Base-by-base conservation (phyloP, 2,888 invertebrate species). In the Harpalus rubripes region DNA sequence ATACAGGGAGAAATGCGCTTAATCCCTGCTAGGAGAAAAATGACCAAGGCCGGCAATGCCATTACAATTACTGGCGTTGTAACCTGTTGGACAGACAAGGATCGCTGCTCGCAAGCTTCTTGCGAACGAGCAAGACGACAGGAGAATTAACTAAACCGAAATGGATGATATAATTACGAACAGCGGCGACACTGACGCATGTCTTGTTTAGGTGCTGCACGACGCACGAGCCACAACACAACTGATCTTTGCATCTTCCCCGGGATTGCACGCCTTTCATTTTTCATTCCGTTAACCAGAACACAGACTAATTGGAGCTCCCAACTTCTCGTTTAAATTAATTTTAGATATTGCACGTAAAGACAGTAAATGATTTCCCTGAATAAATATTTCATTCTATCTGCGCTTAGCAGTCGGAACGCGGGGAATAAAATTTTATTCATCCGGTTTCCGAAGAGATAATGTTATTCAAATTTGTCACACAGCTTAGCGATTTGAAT, bases 141-240 rank as follows among this genome's bases (percentile, higher is more conserved):
- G 84, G 78, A 26, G 65, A 78, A 84, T 84, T 84, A 84, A 78
- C 78, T 63, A 84, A 61, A 84, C 63, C 78, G 56, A 78, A 84
- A 84, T 84, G 84, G 78, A 84, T 84, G 84, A 78, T 61, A 83
- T 83, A 83, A 83, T 83, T 83, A 83, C 32, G 18, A 39, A 61
- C 56, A 18, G n/a, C n/a, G 76, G 76, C 59, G 83, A 83, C 83
- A 83, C 32, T 59, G 76, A 61, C 74, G 61, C 74, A 83, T 76
- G 74, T 76, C 76, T 83, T 83, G 41, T 83, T 83, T 83, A 74
- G 83, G 15, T 18, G 18, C 16, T 68, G 32, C 68, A 82, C 10
- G 18, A 81, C 56, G 32, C 68, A 82, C 10, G 18, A 81, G 18
- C 44, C 41, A 52, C 32, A 32, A 32, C 32, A 6, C 32, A 18